Evolutionary conservation across 2,888 invertebrate species (phyloP), one percentile per base, ranked within the genome.

Genomic region (Acrobasis consociella): DNA sequence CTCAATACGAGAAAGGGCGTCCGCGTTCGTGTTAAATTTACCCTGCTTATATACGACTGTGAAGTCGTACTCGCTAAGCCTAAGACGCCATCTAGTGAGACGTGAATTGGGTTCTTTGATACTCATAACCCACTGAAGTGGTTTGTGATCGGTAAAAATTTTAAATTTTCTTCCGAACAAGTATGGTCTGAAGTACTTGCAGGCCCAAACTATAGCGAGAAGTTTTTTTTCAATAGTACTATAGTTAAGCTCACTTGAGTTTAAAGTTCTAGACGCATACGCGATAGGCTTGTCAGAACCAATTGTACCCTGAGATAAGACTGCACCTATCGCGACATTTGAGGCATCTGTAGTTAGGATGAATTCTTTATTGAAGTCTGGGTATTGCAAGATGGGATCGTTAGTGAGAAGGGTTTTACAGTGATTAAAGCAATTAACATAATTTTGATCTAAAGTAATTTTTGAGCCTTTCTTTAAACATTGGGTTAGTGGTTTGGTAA

Each of bases 151-250:
- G 22, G 22, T 22, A 2, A 22, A 2, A 22, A 22, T 22, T 22
- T 22, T 22, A 3, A 22, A 22, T 22, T 22, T 71, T 37, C 68
- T 69, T 3, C 81, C 82, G 37, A 81, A 83, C 8, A 86, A 31
- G 37, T 82, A 83, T 7, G 81, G 81, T 79, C 77, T 22, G 3
- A 22, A 22, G 3, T 22, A 22, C 3, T 22, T 22, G 3, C 2
- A 2, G 2, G 22, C 22, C 79, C 77, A 83, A 0, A 83, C 72
- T 11, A 83, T 78, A 0, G 75, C 75, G 46, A 80, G 63, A 5
- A 83, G 64, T 69, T 85, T 82, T 58, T 81, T 82, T 65, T 85
- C 82, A 15, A 81, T 72, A 0, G 72, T 73, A 0, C 69, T 67
- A 10, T 75, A 74, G 11, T 65, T 55, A 49, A 55, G 53, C 66